phyloP scores from a whole-genome alignment of 2,113 vertebrate genomes.

The Psittacula cyanocephala region DNA sequence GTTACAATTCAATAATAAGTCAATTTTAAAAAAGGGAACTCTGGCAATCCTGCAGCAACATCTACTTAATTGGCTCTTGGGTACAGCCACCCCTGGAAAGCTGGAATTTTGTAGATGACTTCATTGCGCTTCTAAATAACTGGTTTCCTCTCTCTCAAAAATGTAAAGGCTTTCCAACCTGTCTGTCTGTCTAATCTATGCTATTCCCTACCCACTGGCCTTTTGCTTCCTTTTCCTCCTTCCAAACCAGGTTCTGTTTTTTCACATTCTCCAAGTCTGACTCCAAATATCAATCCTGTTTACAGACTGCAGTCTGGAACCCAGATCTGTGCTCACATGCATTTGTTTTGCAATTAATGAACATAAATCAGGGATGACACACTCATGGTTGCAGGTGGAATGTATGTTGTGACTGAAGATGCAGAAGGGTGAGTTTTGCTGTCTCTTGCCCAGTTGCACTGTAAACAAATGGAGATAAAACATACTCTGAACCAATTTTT shows the following conservation, averaged over 20 bases:
- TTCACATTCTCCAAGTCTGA: constrained; percentile 39
- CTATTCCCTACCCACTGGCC: neutral
- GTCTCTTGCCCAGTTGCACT: neutral
- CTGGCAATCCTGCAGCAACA: neutral
- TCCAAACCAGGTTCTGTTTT: constrained; percentile 39
- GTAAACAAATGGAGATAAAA: constrained; percentile 51
- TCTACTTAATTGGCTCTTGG: neutral
- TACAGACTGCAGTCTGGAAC: constrained; percentile 20
- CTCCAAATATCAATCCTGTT: constrained; percentile 36
- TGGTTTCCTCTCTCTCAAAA: constrained; percentile 21
- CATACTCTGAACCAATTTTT: neutral
- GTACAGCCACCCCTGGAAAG: neutral
- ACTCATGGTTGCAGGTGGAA: constrained; percentile 30
- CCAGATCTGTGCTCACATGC: constrained; percentile 21
- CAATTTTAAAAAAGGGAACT: neutral
- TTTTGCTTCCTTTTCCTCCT: constrained; percentile 13
- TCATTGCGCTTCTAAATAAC: constrained; percentile 3
- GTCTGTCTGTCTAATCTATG: neutral
- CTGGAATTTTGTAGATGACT: neutral
- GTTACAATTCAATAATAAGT: constrained; percentile 22
- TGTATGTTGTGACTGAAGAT: constrained; percentile 6
- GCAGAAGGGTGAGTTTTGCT: neutral
- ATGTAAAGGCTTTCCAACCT: neutral
- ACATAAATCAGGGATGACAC: constrained; percentile 30
- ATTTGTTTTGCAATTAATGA: constrained; percentile 63